These are phyloP conservation scores for Phymorhynchus buccinoides DNA, from an alignment of 1,140 invertebrate species.

Conservation along the genomic window DNA sequence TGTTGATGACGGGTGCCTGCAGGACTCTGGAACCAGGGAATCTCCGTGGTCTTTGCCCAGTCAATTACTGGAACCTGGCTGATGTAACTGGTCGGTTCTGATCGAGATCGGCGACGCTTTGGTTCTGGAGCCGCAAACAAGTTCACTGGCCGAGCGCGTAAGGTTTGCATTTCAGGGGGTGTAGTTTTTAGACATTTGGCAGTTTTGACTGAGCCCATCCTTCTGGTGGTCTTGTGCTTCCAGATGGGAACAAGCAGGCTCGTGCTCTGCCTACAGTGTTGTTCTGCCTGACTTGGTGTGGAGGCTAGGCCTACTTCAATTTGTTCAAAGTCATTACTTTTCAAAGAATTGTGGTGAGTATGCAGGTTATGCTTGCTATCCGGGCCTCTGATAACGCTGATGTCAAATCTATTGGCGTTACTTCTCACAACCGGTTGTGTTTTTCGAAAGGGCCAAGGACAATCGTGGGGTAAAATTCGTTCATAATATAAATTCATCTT, in stretches of 20 bases:
- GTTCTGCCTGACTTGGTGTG: neutral
- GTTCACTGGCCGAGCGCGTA: neutral
- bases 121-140: neutral
- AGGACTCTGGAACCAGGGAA: neutral
- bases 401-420: neutral
- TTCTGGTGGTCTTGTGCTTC: neutral
- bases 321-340: neutral
- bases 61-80: neutral
- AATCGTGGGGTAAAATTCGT: neutral
- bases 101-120: neutral
- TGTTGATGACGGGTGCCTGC: neutral
- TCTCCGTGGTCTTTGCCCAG: neutral
- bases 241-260: neutral
- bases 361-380: neutral
- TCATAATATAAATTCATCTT: no score
- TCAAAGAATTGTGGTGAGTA: neutral
- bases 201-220: neutral
- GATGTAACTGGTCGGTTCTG: neutral
- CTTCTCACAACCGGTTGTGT: neutral
- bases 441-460: neutral
- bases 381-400: no score
- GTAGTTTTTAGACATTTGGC: neutral
- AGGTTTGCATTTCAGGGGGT: neutral
- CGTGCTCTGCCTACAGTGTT: neutral
- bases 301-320: no score